Base-by-base conservation (phyloP, 1,140 invertebrate genomes). In the Stegodyphus mimosarum region DNA sequence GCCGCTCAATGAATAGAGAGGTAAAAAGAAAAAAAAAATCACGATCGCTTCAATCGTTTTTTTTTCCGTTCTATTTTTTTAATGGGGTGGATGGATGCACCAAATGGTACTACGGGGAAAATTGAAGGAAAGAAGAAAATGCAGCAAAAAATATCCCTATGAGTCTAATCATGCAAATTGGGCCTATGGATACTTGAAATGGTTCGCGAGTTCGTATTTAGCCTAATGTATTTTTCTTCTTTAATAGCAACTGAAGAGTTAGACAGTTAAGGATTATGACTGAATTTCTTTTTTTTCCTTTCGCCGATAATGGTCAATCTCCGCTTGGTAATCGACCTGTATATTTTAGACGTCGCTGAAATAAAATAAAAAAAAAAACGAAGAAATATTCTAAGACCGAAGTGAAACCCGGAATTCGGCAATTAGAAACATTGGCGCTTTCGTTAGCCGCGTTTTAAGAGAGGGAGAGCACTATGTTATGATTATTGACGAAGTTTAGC, bases 81-180 rank as follows among this genome's bases (percentile, higher is more conserved):
- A 83, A 83, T 83, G 79, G 79, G 53, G 51, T 73, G 18, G 70
- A 80, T 50, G 33, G 70, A 73, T 71, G n/a, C 64, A 73, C 49
- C 50, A 70, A 83, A 83, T 73, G 71, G 79, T 66, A 51, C 49
- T 18, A 70, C 10, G 7, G 79, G 71, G 70, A 74, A 83, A 83
- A 72, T 77, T 60, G 50, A 53, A 33, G 33, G 77, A n/a, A 64
- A n/a, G 49, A 52, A 83, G 73, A 78, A 83, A 83, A 66, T 60
- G 5, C 9, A 60, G 55, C 5, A 60, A 60, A 33, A 60, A 60
- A 60, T 60, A 60, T 72, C 63, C 79, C 79, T 83, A 83, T 83
- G 71, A 83, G 67, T 48, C 79, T 70, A 83, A 83, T 83, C 70
- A 83, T 74, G 79, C 70, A 83, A 83, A 83, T 83, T 83, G 79